Evolutionary conservation across 2,888 invertebrate species (phyloP).

Genomic region (Herminia tarsipennalis): DNA sequence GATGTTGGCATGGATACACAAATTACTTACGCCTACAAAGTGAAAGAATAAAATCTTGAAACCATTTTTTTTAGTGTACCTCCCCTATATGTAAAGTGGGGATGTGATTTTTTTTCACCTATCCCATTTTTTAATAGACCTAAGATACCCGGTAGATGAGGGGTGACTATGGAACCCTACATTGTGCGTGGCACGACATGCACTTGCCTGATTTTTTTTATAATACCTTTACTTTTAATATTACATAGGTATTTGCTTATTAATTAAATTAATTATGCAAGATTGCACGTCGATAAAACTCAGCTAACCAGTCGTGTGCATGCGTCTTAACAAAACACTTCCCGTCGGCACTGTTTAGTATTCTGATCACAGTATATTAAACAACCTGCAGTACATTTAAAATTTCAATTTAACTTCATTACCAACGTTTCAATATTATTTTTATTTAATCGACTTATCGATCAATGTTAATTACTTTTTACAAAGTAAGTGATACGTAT

Average conservation of each 20-base stretch:
- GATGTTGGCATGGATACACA: too few relatives aligned
- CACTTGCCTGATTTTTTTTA: too few relatives aligned
- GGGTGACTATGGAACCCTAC: too few relatives aligned
- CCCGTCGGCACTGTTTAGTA: conserved; percentile 21
- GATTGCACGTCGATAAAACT: conserved; percentile 2
- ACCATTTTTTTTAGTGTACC: too few relatives aligned
- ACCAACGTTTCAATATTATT: conserved; percentile 14
- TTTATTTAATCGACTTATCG: conserved; percentile 34
- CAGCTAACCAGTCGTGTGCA: conserved; percentile 10
- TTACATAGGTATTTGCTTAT: conserved; percentile 6
- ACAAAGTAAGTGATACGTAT: conserved; percentile 44
- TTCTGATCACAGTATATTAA: conserved; percentile 7
- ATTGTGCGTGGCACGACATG: too few relatives aligned
- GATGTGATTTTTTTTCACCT: too few relatives aligned
- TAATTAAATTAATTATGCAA: conserved; percentile 7
- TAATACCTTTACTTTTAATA: too few relatives aligned
- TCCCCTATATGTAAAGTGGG: too few relatives aligned
- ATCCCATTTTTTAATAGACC: too few relatives aligned
- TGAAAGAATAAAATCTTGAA: too few relatives aligned
- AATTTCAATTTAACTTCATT: conserved; percentile 31
- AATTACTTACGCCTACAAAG: too few relatives aligned
- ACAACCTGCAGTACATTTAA: conserved; percentile 20
- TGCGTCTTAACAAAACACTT: conserved; percentile 17
- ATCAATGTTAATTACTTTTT: conserved; percentile 46
- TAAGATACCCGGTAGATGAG: too few relatives aligned